Conservation (phyloP, 1,140 invertebrate genomes). For the Andricus grossulariae region DNA sequence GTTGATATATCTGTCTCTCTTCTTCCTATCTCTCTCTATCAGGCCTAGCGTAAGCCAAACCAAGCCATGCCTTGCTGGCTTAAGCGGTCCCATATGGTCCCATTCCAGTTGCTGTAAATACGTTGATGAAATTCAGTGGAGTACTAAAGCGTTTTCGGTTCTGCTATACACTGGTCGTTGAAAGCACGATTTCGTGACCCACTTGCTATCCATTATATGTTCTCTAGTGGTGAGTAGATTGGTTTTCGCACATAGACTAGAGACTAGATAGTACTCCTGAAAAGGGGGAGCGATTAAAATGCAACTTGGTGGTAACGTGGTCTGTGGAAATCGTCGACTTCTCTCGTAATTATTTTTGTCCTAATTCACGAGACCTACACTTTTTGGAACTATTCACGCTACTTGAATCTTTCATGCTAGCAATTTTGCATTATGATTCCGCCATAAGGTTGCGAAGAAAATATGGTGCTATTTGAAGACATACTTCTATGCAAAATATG, state of each 20-base stretch:
- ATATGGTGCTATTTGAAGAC: too few relatives aligned
- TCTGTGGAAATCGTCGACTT: background rate
- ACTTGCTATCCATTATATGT: slow-evolving; percentile 42
- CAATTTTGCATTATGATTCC: background rate
- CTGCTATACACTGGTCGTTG: slow-evolving; percentile 48
- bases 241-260: slow-evolving; percentile 50
- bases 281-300: slow-evolving; percentile 47
- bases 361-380: background rate
- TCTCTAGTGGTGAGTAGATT: slow-evolving; percentile 48
- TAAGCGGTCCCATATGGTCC: background rate
- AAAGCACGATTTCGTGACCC: slow-evolving; percentile 56
- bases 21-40: too few relatives aligned
- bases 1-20: too few relatives aligned
- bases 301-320: background rate
- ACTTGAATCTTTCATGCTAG: background rate
- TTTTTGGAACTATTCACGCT: background rate
- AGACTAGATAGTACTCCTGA: slow-evolving; percentile 48
- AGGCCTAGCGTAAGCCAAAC: too few relatives aligned
- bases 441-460: too few relatives aligned
- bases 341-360: background rate
- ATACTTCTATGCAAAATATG: too few relatives aligned
- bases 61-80: slow-evolving; percentile 38
- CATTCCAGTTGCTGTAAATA: background rate
- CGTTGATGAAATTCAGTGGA: background rate
- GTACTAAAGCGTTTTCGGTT: slow-evolving; percentile 48